Evolutionary conservation across 2,888 invertebrate species (phyloP).

Genomic region (Perizoma affinitatum): DNA sequence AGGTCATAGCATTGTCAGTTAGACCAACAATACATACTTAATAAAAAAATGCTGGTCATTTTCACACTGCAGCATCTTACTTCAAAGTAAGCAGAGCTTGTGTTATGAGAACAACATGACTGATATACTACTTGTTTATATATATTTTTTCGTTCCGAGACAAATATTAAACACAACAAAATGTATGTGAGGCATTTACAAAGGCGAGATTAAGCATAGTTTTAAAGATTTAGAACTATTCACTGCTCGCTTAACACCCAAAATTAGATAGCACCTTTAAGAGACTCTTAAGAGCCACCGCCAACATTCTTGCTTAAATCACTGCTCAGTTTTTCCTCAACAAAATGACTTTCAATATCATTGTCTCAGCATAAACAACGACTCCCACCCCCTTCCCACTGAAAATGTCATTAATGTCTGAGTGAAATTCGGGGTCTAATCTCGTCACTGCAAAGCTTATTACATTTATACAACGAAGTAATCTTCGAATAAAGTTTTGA

Average conservation of each 20-base stretch:
- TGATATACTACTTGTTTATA: no score
- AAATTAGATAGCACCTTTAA: background rate
- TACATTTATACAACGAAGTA: constrained; percentile 83
- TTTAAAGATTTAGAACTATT: no score
- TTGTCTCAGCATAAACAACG: constrained; percentile 76
- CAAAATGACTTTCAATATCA: constrained; percentile 82
- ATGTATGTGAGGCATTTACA: no score
- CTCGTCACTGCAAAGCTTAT: constrained; percentile 83
- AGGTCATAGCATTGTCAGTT: no score
- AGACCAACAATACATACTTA: no score
- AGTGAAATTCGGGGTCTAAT: constrained; percentile 83
- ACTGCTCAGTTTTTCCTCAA: constrained; percentile 62
- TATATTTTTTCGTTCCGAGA: no score
- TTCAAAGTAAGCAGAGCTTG: no score
- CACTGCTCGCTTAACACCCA: background rate
- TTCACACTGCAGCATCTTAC: no score
- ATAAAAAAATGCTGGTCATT: no score
- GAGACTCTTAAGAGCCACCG: background rate
- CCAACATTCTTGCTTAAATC: constrained; percentile 37
- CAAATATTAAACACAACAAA: no score
- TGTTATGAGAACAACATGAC: no score
- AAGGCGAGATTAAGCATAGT: no score
- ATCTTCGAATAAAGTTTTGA: constrained; percentile 83
- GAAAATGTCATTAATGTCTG: constrained; percentile 84
- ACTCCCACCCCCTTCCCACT: constrained; percentile 64